Conservation (phyloP, 2,113 vertebrate genomes). For the Cryptomyrus ogoouensis region DNA sequence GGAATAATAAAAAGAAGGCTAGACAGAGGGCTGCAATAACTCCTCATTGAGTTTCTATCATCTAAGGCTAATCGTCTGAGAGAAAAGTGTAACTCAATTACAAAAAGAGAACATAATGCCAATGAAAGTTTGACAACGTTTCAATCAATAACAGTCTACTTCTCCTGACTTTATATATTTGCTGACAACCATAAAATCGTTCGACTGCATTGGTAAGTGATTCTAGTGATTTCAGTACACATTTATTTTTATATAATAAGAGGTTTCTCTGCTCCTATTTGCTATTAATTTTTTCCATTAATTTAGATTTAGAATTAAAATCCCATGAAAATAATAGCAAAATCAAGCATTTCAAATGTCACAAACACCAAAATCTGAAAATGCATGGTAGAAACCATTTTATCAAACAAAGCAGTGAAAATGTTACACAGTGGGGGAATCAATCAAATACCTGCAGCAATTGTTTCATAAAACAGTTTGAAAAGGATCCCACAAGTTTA, state of each 20-base stretch:
- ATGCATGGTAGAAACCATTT: neutral
- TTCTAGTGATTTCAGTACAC: neutral
- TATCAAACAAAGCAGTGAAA: neutral
- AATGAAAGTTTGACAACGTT: conserved; percentile 42
- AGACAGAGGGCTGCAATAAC: conserved; percentile 31
- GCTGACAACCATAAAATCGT: conserved; percentile 30
- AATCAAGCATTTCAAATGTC: neutral
- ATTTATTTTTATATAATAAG: neutral
- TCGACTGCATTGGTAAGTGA: conserved; percentile 10
- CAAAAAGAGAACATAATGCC: conserved; percentile 27
- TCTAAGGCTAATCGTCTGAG: conserved; percentile 33
- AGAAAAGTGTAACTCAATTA: conserved; percentile 35
- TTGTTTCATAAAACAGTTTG: neutral
- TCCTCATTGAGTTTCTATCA: conserved; percentile 43
- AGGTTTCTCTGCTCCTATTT: neutral
- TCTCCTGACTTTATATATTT: conserved; percentile 19
- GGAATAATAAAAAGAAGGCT: conserved; percentile 30
- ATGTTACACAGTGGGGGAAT: neutral
- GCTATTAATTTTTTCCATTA: neutral
- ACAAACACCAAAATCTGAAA: neutral
- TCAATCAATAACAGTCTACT: conserved; percentile 34
- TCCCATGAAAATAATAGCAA: neutral
- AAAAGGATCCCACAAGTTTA: neutral
- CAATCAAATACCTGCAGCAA: neutral
- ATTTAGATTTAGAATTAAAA: neutral